phyloP scores from a whole-genome alignment of 2,113 vertebrate species.

The Puffinus mauretanicus region DNA sequence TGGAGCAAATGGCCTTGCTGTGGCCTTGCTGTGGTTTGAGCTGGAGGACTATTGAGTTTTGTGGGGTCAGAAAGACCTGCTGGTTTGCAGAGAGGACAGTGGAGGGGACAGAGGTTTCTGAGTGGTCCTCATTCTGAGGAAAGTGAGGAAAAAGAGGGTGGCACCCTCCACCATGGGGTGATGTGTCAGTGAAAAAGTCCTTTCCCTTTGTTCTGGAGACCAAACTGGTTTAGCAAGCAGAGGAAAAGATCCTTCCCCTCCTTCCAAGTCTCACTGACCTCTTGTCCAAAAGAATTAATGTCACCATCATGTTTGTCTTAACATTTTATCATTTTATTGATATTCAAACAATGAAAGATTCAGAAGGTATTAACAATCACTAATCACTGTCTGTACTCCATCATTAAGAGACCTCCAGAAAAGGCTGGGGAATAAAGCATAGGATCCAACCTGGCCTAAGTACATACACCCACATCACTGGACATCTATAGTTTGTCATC shows the following conservation, averaged over 20 bases:
- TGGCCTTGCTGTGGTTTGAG: background rate
- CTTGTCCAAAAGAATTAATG: background rate
- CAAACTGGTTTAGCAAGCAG: background rate
- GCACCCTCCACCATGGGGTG: rapidly evolving
- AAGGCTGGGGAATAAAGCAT: rapidly evolving
- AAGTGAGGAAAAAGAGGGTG: background rate
- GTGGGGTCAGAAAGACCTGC: background rate
- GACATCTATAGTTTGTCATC: background rate
- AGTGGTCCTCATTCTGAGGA: background rate
- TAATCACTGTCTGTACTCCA: background rate
- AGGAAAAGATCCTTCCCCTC: background rate
- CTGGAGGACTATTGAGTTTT: background rate
- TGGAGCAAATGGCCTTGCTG: background rate
- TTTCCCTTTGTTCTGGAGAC: background rate
- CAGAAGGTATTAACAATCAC: background rate
- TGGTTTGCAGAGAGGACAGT: background rate
- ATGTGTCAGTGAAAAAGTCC: background rate
- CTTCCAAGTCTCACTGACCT: background rate
- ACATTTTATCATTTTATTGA: background rate
- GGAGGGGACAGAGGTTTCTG: background rate
- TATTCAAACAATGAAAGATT: background rate
- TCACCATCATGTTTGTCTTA: background rate
- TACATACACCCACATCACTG: background rate
- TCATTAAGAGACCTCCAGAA: background rate
- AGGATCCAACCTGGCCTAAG: background rate